Evolutionary conservation across 2,113 vertebrate species (phyloP).

Genomic region (Thamnophis sirtalis): DNA sequence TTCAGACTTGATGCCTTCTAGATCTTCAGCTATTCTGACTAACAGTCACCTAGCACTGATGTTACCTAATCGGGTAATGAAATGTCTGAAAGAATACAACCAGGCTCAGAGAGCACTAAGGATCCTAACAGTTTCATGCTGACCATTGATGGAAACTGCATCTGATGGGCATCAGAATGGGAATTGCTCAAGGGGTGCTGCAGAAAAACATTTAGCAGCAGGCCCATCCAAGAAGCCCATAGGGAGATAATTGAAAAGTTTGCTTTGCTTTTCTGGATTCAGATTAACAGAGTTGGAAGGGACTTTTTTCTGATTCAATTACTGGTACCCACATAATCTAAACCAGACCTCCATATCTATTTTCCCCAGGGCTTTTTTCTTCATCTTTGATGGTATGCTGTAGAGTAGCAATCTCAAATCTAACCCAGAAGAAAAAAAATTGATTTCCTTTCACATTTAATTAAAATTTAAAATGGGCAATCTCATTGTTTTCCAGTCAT

Average conservation of each 20-base stretch:
- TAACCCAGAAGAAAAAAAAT: neutral
- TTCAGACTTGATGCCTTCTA: neutral
- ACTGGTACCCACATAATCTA: too few species aligned
- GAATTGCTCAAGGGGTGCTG: neutral
- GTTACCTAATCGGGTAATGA: neutral
- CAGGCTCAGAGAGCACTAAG: neutral
- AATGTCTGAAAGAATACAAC: neutral
- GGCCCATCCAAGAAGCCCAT: neutral
- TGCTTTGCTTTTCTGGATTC: neutral
- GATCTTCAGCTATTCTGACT: neutral
- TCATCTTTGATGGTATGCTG: neutral
- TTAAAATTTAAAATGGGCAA: neutral
- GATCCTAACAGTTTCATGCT: neutral
- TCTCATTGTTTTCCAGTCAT: neutral
- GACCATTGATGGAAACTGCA: neutral
- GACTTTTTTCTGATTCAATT: too few species aligned
- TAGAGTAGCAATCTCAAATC: neutral
- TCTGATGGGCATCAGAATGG: neutral
- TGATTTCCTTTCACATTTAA: neutral
- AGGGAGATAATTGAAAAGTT: neutral
- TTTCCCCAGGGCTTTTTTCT: neutral
- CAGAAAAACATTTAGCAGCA: neutral
- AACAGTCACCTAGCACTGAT: neutral
- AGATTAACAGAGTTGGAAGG: too few species aligned
- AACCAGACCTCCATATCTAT: neutral